phyloP scores from a whole-genome alignment of 2,888 invertebrate genomes.

The Melipona beecheii region DNA sequence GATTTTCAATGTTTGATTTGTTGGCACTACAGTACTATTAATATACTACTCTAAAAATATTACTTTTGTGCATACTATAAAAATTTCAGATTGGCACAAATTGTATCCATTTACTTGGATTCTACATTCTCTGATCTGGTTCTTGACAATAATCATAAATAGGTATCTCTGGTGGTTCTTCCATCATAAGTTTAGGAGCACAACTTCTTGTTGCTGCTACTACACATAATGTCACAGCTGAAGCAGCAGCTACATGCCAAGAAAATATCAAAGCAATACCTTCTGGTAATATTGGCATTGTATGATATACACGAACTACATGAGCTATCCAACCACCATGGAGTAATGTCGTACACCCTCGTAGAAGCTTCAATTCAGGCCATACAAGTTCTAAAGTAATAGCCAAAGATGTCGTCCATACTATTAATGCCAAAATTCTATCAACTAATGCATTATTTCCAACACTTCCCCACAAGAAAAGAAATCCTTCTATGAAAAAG shows the following conservation, averaged over 20 bases:
- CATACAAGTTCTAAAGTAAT: constrained; percentile 77
- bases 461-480: constrained; percentile 75
- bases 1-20: constrained; percentile 26
- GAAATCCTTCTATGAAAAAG: constrained; percentile 82
- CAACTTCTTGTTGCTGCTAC: constrained; percentile 77
- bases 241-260: constrained; percentile 80
- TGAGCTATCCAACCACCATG: constrained; percentile 80
- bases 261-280: constrained; percentile 68
- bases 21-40: constrained; percentile 30
- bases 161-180: constrained; percentile 77
- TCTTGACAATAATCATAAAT: constrained; percentile 78
- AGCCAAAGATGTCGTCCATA: constrained; percentile 76
- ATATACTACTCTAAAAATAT: constrained; percentile 47
- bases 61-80: constrained; percentile 24
- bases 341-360: constrained; percentile 75
- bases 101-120: neutral
- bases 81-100: constrained; percentile 25
- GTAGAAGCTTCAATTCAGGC: constrained; percentile 78
- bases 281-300: constrained; percentile 47
- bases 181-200: constrained; percentile 70
- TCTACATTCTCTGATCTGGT: constrained; percentile 56
- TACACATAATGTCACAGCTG: constrained; percentile 75
- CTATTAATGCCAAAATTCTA: constrained; percentile 71
- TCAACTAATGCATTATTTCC: constrained; percentile 66
- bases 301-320: constrained; percentile 75